A percentile compares a stretch with the other conserved stretches of the same genome.
These are phyloP conservation scores for Petroica traversi DNA, from an alignment of 2,113 vertebrate genomes.

Conservation along the genomic window DNA sequence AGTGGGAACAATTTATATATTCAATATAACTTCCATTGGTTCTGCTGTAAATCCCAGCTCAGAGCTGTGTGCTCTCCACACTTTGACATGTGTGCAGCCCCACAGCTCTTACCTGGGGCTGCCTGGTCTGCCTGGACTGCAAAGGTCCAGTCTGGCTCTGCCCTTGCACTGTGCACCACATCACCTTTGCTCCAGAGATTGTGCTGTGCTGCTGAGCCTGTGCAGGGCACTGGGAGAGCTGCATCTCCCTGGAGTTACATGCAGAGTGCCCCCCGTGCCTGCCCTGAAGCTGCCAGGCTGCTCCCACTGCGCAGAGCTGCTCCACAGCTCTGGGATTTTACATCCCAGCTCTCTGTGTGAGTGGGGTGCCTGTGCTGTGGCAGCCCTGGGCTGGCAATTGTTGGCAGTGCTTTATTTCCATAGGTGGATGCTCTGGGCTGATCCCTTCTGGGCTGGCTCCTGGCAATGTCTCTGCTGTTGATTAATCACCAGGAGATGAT, in stretches of 20 bases:
- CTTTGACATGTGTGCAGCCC: background rate
- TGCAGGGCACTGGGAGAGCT: accelerated
- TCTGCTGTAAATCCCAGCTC: background rate
- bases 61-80: background rate
- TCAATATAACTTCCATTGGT: background rate
- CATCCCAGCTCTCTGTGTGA: background rate
- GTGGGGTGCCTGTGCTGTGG: accelerated
- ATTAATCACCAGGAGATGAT: conserved; percentile 16
- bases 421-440: background rate
- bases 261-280: background rate
- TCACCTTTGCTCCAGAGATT: background rate
- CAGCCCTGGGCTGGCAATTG: background rate
- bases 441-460: background rate
- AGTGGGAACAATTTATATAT: background rate
- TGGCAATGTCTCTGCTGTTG: background rate
- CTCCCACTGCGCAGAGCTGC: background rate
- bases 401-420: background rate
- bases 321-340: background rate
- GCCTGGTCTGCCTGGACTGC: background rate
- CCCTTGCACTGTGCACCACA: background rate
- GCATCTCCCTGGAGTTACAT: background rate
- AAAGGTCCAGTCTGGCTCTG: background rate
- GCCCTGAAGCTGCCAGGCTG: background rate
- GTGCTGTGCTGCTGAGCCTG: background rate
- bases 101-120: accelerated